Conservation (phyloP, 2,888 invertebrate species). For the Meandrusa payeni region DNA sequence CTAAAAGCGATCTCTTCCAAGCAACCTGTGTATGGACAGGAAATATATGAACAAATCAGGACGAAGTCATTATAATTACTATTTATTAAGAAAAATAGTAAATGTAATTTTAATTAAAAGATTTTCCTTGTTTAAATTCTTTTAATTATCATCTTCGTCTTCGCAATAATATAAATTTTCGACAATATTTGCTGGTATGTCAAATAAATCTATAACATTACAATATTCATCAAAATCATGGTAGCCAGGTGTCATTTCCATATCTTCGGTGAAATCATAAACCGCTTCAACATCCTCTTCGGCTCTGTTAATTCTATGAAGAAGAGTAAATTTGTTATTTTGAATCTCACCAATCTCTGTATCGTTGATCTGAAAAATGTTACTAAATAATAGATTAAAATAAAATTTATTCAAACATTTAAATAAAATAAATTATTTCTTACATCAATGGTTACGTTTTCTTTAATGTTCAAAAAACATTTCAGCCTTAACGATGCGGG, state of each 20-base stretch:
- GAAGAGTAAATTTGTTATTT: conserved; percentile 9
- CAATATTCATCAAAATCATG: conserved; percentile 10
- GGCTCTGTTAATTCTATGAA: conserved; percentile 9
- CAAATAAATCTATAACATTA: conserved; percentile 16
- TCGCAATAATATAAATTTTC: conserved; percentile 7
- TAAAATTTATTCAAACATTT: too few relatives aligned
- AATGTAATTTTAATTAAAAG: too few relatives aligned
- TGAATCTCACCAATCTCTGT: background rate
- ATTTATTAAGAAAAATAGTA: too few relatives aligned
- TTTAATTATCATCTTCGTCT: conserved; percentile 1
- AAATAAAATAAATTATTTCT: background rate
- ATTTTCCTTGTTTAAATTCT: too few relatives aligned
- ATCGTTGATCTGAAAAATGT: conserved; percentile 15
- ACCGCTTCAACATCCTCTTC: conserved; percentile 2
- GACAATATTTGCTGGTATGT: conserved; percentile 4
- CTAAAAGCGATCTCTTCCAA: too few relatives aligned
- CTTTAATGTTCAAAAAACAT: background rate
- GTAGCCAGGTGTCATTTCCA: conserved; percentile 2
- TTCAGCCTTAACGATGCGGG: background rate
- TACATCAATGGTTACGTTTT: conserved; percentile 1
- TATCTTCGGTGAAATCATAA: background rate
- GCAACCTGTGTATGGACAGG: too few relatives aligned
- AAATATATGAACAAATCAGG: too few relatives aligned
- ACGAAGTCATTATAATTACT: too few relatives aligned
- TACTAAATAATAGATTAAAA: background rate